Evolutionary conservation across 1,140 invertebrate genomes (phyloP), one percentile per base, ranked within the genome.

Genomic region (Branchinecta lynchi): DNA sequence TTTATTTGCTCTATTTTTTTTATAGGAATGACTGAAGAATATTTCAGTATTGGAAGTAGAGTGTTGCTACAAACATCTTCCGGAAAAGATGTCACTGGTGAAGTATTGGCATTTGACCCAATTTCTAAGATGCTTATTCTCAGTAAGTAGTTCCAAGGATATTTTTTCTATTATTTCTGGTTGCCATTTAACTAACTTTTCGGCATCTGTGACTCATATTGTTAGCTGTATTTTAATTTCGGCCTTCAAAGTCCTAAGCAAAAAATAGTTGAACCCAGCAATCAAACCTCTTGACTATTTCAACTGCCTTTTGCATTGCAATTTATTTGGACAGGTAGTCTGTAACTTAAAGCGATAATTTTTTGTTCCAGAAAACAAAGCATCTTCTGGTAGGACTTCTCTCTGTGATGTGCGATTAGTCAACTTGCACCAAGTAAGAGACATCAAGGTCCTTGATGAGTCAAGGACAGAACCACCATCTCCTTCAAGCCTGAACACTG

Each of bases 71-170:
- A 60, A 60, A 60, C 51, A 15, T 15, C 12, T 60, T 20, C 12
- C 12, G 51, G 51, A 60, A 60, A 60, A 60, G 51, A 60, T 60
- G 51, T 60, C 17, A 60, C 17, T 60, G 51, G 51, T 15, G 51
- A 60, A 60, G 51, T 60, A 12, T 20, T 60, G 51, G 51, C 51
- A 60, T 60, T 60, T 60, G 51, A 60, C 51, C 51, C 51, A 15
- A 60, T 60, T 60, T 60, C 51, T 15, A 60, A 60, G 17, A 60
- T 60, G 51, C 51, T 60, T 15, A 60, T 60, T 15, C 51, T 60
- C 12, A 60, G 51, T 60, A 20, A 60, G 51, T 60, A 60, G 2
- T 12, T 20, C 51, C 17, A 12, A 15, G 51, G 17, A 12, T 60
- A 12, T 60, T 3, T 60, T 60, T 32, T 32, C 32, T 32, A 32